A percentile compares a stretch with the other conserved stretches of the same genome.
phyloP scores from a whole-genome alignment of 1,140 invertebrate species.

The Diabrotica virgifera region DNA sequence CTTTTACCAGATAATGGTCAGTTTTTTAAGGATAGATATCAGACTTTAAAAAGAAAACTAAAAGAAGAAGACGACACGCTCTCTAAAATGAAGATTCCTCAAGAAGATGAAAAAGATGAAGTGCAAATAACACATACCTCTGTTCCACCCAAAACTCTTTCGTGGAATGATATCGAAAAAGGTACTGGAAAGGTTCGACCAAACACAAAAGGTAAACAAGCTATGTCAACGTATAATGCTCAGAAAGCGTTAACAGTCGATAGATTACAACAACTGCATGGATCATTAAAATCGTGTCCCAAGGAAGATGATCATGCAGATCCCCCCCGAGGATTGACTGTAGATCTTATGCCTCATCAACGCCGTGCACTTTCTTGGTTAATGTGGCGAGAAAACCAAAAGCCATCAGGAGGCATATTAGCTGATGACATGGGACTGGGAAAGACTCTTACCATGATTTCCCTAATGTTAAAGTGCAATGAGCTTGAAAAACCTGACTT shows the following conservation, averaged over 20 bases:
- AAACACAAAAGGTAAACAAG: constrained; percentile 55
- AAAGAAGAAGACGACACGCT: constrained; percentile 44
- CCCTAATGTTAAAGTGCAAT: constrained; percentile 61
- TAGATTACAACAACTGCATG: constrained; percentile 69
- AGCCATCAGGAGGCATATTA: constrained; percentile 78
- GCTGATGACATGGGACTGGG: constrained; percentile 96
- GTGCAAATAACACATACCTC: too few relatives aligned
- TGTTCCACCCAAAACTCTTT: constrained; percentile 34
- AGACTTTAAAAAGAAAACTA: constrained; percentile 46
- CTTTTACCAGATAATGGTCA: constrained; percentile 55
- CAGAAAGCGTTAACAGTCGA: constrained; percentile 69
- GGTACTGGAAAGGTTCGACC: constrained; percentile 53
- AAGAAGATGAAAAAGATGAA: constrained; percentile 1
- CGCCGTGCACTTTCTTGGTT: constrained; percentile 85
- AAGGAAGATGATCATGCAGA: constrained; percentile 55
- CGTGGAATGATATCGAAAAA: constrained; percentile 54
- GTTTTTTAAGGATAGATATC: constrained; percentile 49
- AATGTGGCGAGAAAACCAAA: constrained; percentile 80
- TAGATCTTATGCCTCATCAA: constrained; percentile 82
- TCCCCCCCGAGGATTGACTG: constrained; percentile 63
- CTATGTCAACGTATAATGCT: constrained; percentile 58
- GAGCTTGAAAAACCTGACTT: constrained; percentile 35
- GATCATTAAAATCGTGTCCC: constrained; percentile 65
- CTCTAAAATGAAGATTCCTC: constrained; percentile 49
- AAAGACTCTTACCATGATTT: constrained; percentile 91